Evolutionary conservation across 2,888 invertebrate genomes (phyloP).

Genomic region (Periphyllus acericola): DNA sequence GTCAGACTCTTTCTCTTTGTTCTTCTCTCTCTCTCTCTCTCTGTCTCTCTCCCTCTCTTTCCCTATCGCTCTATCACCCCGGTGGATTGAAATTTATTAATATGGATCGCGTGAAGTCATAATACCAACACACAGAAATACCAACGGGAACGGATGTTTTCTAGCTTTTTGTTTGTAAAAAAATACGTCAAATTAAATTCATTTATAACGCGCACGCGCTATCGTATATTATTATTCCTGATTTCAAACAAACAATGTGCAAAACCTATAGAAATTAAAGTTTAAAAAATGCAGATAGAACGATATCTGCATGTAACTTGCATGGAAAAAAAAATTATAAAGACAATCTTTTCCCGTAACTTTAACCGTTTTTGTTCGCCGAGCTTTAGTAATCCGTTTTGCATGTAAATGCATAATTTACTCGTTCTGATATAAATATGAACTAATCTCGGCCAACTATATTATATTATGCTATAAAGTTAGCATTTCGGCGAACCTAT

Average conservation of each 20-base stretch:
- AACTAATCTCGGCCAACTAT: too few relatives aligned
- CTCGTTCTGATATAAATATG: not conserved
- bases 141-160: not conserved
- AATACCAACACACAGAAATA: not conserved
- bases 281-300: too few relatives aligned
- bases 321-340: not conserved
- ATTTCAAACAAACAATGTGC: not conserved
- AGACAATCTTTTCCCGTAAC: not conserved
- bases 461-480: too few relatives aligned
- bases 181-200: not conserved
- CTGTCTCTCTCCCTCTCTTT: not conserved
- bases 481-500: too few relatives aligned
- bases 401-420: not conserved
- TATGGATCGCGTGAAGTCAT: not conserved
- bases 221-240: not conserved
- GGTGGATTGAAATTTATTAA: not conserved
- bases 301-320: not conserved
- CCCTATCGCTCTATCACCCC: not conserved
- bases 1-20: not conserved
- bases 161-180: not conserved
- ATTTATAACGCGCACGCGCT: not conserved
- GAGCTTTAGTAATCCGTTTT: too few relatives aligned
- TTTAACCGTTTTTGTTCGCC: not conserved
- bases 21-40: not conserved
- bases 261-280: not conserved